Conservation (phyloP, 2,888 invertebrate genomes). For the Piscicola geometra region DNA sequence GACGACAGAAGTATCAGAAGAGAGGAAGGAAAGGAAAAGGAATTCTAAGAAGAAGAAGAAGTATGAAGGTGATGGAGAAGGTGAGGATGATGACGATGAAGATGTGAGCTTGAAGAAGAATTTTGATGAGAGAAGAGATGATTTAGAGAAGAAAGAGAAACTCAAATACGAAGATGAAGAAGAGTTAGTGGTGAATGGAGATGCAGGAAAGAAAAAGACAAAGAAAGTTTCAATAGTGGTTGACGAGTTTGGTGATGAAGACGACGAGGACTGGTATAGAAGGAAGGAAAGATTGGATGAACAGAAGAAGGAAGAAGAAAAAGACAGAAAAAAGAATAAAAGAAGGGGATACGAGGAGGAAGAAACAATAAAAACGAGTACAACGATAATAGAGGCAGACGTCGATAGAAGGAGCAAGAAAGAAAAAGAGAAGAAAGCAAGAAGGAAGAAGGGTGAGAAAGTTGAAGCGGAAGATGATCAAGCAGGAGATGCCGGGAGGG, state of each 20-base stretch:
- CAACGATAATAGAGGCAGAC: background rate
- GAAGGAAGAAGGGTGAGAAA: background rate
- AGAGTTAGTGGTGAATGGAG: background rate
- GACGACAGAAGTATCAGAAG: background rate
- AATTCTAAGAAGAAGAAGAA: background rate
- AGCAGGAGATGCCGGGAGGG: background rate
- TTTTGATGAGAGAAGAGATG: background rate
- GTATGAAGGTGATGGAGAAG: background rate
- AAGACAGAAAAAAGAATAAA: background rate
- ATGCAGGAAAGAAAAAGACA: background rate
- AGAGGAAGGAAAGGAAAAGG: background rate
- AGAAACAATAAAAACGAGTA: conserved; percentile 14
- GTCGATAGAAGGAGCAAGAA: background rate
- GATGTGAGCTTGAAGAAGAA: background rate
- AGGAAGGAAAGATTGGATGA: background rate
- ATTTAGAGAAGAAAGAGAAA: background rate
- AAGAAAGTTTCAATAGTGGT: too few relatives aligned
- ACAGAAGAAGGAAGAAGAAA: background rate
- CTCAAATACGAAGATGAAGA: background rate
- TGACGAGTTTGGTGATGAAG: background rate
- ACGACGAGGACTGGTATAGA: background rate
- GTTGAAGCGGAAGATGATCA: background rate
- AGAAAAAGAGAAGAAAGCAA: background rate
- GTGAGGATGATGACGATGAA: background rate
- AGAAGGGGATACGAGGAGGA: background rate